Evolutionary conservation across 2,888 invertebrate species (phyloP).

Genomic region (Cheilosia variabilis): DNA sequence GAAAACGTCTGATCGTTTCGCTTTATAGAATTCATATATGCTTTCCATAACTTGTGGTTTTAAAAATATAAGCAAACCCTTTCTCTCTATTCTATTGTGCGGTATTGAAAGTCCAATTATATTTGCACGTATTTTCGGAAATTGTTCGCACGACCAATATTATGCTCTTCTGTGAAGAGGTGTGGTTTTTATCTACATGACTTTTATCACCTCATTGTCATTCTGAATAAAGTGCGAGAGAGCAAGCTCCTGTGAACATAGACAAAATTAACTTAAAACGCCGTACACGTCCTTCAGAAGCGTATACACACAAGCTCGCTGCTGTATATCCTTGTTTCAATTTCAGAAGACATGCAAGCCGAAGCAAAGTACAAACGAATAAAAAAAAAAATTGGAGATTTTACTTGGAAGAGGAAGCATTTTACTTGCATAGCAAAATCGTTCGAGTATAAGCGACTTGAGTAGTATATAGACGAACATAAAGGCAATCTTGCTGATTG

Average conservation of each 20-base stretch:
- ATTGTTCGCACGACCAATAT: conserved; percentile 39
- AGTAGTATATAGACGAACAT: conserved; percentile 44
- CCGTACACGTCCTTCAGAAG: conserved; percentile 60
- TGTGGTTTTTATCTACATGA: conserved; percentile 47
- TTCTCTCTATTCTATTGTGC: background rate
- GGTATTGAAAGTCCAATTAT: conserved; percentile 14
- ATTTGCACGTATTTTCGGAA: conserved; percentile 36
- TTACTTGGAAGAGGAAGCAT: conserved; percentile 36
- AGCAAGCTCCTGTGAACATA: conserved; percentile 12
- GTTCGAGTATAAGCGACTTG: conserved; percentile 15
- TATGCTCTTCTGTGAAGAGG: conserved; percentile 13
- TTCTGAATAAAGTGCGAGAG: conserved; percentile 66
- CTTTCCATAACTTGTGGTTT: background rate
- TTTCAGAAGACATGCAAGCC: conserved; percentile 56
- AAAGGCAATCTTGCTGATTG: conserved; percentile 71
- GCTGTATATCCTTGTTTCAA: conserved; percentile 61
- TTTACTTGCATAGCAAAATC: conserved; percentile 55
- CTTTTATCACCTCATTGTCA: conserved; percentile 70
- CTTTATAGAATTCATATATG: conserved; percentile 2
- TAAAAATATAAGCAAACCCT: background rate
- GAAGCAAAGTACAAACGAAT: conserved; percentile 28
- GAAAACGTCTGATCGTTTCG: too few relatives aligned
- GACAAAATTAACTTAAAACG: conserved; percentile 72
- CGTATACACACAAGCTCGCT: conserved; percentile 32
- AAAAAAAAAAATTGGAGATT: conserved; percentile 43